Evolutionary conservation across 2,113 vertebrate species (phyloP), one percentile per base, ranked within the genome.

Genomic region (Speoplatyrhinus poulsoni): DNA sequence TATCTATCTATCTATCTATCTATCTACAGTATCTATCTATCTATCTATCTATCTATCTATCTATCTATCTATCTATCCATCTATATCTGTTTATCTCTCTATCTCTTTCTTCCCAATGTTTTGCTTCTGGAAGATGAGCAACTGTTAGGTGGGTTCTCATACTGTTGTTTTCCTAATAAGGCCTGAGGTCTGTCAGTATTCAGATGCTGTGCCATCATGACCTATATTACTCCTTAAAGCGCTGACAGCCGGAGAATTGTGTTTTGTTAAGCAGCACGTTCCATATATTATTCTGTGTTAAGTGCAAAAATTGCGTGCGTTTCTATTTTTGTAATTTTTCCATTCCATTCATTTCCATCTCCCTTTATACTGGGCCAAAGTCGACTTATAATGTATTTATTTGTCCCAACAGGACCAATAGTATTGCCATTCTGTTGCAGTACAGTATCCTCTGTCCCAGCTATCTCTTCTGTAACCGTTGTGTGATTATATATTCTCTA

Each of bases 151-250:
- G 77, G 72, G 84, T 1, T 85, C 84, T 85, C 63, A 78, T 81
- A 88, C 84, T 79, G 83, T 90, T 89, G 81, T 89, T 92, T 90
- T 81, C 89, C 89, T 90, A 86, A 87, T 90, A 86, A 88, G 74
- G 63, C 78, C 69, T 62, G 76, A 72, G 77, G 81, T 87, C 79
- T 87, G 80, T 89, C 80, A 82, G 83, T 90, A 89, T 90, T 90
- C 90, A 69, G 83, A 88, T 85, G 58, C 74, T 85, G 79, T 83
- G 76, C 82, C 79, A 67, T 84, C 80, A 68, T 91, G 89, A 90
- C 91, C 90, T 88, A 90, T 84, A 90, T 90, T 26, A 88, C 75
- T 65, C 65, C 33, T 61, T 72, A 89, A 87, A 85, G 83, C 60
- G 88, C 91, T 90, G 90, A 90, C 89, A 84, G 79, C 81, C 57